A percentile compares a stretch with the other conserved stretches of the same genome.
Conservation (phyloP, 1,140 invertebrate genomes). For the Orchesella cincta region DNA sequence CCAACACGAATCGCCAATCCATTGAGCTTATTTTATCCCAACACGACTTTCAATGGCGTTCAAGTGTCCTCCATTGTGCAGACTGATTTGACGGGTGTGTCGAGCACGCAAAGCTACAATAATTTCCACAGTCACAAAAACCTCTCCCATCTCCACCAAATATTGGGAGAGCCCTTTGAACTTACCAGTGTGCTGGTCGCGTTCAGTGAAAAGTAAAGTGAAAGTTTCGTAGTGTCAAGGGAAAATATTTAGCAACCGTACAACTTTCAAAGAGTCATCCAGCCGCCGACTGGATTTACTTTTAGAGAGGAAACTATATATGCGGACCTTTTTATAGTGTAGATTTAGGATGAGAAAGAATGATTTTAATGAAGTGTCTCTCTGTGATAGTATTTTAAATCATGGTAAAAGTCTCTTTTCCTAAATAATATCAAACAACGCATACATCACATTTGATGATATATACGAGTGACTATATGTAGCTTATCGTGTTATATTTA, state of each 20-base stretch:
- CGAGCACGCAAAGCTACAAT: constrained; percentile 54
- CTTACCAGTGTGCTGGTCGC: constrained; percentile 71
- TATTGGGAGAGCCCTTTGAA: constrained; percentile 69
- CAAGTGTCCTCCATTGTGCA: constrained; percentile 57
- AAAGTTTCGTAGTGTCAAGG: too few relatives aligned
- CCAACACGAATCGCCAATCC: background rate
- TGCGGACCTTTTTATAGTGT: background rate
- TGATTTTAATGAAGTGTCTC: background rate
- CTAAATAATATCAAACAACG: too few relatives aligned
- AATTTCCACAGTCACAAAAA: constrained; percentile 41
- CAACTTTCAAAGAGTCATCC: too few relatives aligned
- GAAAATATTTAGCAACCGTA: too few relatives aligned
- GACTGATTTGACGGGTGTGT: constrained; percentile 73
- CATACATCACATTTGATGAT: too few relatives aligned
- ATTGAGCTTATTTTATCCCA: constrained; percentile 55
- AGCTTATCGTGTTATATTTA: too few relatives aligned
- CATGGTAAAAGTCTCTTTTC: too few relatives aligned
- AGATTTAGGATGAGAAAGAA: background rate
- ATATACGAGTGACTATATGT: too few relatives aligned
- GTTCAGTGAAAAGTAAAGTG: too few relatives aligned
- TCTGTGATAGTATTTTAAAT: background rate
- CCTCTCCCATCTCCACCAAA: constrained; percentile 62
- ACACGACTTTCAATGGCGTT: constrained; percentile 58
- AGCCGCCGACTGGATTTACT: background rate
- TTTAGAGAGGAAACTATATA: background rate